Percentiles rank a stretch among this genome's conserved stretches.
These are phyloP conservation scores for Electrophaes corylata DNA, from an alignment of 2,888 invertebrate species.

Conservation along the genomic window DNA sequence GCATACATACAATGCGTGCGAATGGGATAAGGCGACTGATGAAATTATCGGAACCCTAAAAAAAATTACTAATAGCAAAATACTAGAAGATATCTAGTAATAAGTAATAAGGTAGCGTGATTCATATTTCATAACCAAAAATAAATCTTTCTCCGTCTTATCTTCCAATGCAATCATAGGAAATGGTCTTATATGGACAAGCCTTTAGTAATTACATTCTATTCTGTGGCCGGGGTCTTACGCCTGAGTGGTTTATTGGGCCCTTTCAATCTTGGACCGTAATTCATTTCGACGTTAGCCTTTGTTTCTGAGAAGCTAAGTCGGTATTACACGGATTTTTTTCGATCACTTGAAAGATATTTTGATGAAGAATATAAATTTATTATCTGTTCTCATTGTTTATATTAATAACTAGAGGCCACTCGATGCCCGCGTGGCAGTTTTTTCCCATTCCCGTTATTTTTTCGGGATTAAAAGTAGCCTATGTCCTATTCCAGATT, in stretches of 20 bases:
- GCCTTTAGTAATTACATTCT: conserved; percentile 5
- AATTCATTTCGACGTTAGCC: conserved; percentile 15
- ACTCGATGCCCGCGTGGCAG: too few species aligned
- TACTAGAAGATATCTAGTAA: too few species aligned
- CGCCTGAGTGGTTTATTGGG: conserved; percentile 30
- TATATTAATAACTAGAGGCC: too few species aligned
- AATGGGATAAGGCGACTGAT: too few species aligned
- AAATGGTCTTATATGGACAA: not conserved
- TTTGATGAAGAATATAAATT: not conserved
- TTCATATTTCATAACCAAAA: not conserved
- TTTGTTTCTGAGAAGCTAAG: not conserved
- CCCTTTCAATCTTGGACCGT: conserved; percentile 24
- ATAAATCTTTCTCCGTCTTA: not conserved
- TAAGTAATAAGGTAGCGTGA: not conserved
- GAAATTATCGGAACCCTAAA: too few species aligned
- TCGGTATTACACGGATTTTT: not conserved
- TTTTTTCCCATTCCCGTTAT: too few species aligned
- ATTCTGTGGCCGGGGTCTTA: conserved; percentile 28
- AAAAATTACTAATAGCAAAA: too few species aligned
- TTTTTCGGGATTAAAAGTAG: too few species aligned
- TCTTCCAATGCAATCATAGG: not conserved
- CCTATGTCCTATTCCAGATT: too few species aligned
- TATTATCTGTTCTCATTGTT: not conserved
- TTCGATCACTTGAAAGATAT: not conserved
- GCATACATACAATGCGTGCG: too few species aligned